Evolutionary conservation across 2,113 vertebrate genomes (phyloP), one percentile per base, ranked within the genome.

Genomic region (Gasterosteus nipponicus): DNA sequence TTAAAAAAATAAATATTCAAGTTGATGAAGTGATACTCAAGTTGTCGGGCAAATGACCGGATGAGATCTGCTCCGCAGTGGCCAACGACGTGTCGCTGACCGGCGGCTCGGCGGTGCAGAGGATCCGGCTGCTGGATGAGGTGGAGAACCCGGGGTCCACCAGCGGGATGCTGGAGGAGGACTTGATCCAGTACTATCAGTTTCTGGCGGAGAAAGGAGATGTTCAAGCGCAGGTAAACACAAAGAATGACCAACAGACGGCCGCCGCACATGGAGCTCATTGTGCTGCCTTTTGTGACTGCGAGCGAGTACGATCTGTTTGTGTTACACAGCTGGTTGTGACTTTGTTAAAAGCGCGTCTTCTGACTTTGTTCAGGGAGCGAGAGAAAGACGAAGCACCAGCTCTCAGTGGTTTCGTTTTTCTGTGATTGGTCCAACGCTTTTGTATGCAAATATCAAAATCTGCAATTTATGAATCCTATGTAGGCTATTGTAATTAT

Each of bases 141-240:
- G 91, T 96, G 69, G 98, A 99, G 91, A 98, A 97, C 88, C 97
- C 97, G 0, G 98, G 98, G 51, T 96, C 97, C 86, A 95, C 96
- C 87, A 99, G 96, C 72, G 97, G 97, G 4, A 98, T 99, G 98
- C 90, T 99, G 53, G 98, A 99, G 89, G 97, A 99, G 89, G 98
- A 99, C 78, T 92, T 99, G 70, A 99, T 99, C 90, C 98, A 99
- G 68, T 99, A 99, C 91, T 99, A 99, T 71, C 98, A 99, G 89
- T 99, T 99, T 81, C 92, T 99, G 78, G 98, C 98, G 60, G 98
- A 99, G 91, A 99, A 99, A 61, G 98, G 98, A 69, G 98, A 99
- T n/a, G 96, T 99, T 19, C 98, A 99, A 90, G 98, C 98, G 38
- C 98, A 99, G 96, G 98, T 92, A 59, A 49, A 63, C 42, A 22